Evolutionary conservation across 2,797 vertebrate species (phyloP), one percentile per base, ranked within the genome.

Genomic region (Rallus crepitans): DNA sequence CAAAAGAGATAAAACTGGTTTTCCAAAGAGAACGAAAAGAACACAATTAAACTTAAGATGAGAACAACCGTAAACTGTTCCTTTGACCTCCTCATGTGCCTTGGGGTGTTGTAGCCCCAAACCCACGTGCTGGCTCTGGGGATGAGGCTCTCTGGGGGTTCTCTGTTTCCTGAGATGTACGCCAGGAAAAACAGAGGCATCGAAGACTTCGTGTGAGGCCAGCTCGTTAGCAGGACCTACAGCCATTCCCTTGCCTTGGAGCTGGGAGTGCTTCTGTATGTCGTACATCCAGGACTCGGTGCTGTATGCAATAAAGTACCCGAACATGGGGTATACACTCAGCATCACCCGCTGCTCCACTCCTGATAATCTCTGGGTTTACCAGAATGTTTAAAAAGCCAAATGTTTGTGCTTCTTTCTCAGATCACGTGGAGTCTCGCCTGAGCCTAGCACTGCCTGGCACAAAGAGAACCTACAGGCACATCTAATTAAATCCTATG

Each of bases 401-500:
- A 30, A 30, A 17, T 82, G 78, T 87, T 64, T 73, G 7, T 76
- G 40, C 60, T 88, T 90, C 28, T 50, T 93, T 40, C 60, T 84
- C 52, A 66, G 56, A 63, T 70, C 60, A 65, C 3, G 0, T 48
- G 78, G 65, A 79, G 57, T 71, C 70, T 94, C 84, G 87, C 65
- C 57, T 82, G 72, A 96, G 85, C 64, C 82, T 48, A 33, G 64
- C 27, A 64, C 70, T 78, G 85, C 65, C 88, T 88, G 87, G 85
- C 89, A 95, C 63, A 70, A 93, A 70, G 65, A 88, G 70, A 89
- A 83, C 45, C 89, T 96, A 68, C n/a, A 84, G 77, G 82, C 91
- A 93, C 47, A 69, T 89, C 95, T 96, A 93, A 96, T 94, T 93
- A 91, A 96, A 87, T 73, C 1, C 0, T 83, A 81, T 83, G 84